Base-by-base conservation (phyloP, 2,797 vertebrate species). In the Cebuella pygmaea region DNA sequence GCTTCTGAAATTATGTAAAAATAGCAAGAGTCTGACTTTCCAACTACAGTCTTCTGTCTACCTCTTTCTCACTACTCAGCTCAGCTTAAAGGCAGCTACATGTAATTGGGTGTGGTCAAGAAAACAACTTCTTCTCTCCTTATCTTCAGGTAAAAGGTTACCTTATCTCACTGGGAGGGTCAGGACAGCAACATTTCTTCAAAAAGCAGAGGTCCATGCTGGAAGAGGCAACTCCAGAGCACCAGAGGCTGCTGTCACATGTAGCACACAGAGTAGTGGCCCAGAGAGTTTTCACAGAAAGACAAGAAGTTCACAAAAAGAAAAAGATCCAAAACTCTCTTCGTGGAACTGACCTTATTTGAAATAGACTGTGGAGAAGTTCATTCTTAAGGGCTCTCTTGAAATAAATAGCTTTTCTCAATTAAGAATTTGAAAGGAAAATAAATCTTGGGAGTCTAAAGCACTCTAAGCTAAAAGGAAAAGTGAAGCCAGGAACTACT, bases 11-110 rank as follows among this genome's bases (percentile, higher is more conserved):
- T 61, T 74, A 2, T 82, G 4, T 11, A 50, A 79, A 13, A 95
- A 96, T 1, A 81, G 8, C 15, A 26, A 79, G 13, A 50, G 11
- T 22, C 19, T 75, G 19, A 6, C 4, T 76, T 72, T 57, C 80
- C 6, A 90, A 5, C 20, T 5, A 26, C 1, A 55, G 19, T 2
- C 4, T 22, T 50, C 10, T 33, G 13, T 24, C 1, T 48, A 13
- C 19, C 1, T 36, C 4, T 20, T 10, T 48, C 11, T 9, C 0
- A 39, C 11, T 4, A 33, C 8, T 11, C 8, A 27, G 8, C 1
- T 88, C n/a, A 61, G n/a, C 10, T 52, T 44, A 5, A 57, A 14
- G 5, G 22, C 61, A 5, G 24, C 4, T 61, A 15, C 1, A 4
- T 4, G 26, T 50, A 30, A 9, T 1, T 57, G 67, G 11, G 0